Percentiles rank a stretch among this genome's conserved stretches.
Evolutionary conservation across 2,888 invertebrate genomes (phyloP).

Genomic region (Caradrina clavipalpis): DNA sequence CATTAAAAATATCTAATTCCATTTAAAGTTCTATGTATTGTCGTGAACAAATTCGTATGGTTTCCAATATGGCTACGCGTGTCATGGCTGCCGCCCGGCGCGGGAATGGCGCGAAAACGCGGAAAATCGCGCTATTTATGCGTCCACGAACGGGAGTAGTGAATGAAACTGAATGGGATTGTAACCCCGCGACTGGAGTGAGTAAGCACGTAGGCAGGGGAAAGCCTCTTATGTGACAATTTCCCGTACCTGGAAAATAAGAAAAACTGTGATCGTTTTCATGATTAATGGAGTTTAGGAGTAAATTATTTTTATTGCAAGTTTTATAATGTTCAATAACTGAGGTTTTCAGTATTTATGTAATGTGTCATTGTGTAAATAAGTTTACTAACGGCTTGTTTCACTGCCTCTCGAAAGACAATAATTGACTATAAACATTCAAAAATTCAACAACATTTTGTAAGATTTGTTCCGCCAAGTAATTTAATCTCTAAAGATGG

Average conservation of each 20-base stretch:
- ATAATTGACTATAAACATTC: too few species aligned
- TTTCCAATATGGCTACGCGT: slow-evolving; percentile 59
- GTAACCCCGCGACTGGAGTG: slow-evolving; percentile 52
- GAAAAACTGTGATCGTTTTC: background rate
- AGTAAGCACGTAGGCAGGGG: slow-evolving; percentile 43
- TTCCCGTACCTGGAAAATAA: slow-evolving; percentile 12
- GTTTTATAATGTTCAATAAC: too few species aligned
- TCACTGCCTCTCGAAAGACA: too few species aligned
- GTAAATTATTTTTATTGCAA: too few species aligned
- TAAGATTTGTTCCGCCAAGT: too few species aligned
- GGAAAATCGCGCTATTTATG: slow-evolving; percentile 76
- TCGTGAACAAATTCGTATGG: slow-evolving; percentile 61
- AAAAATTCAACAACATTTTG: too few species aligned
- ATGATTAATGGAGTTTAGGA: background rate
- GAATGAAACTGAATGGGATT: slow-evolving; percentile 69
- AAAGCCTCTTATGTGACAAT: slow-evolving; percentile 24
- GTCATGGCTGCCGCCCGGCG: slow-evolving; percentile 69
- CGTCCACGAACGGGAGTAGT: slow-evolving; percentile 57
- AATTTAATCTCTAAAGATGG: too few species aligned
- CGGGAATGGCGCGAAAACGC: slow-evolving; percentile 80
- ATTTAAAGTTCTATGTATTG: slow-evolving; percentile 59
- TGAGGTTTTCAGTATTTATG: too few species aligned
- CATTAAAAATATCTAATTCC: slow-evolving; percentile 36
- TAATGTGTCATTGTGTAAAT: too few species aligned
- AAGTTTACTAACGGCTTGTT: too few species aligned